Percentiles rank a stretch among this genome's conserved stretches.
These are phyloP conservation scores for Acanthornis magna DNA, from an alignment of 2,797 vertebrate species.

Conservation along the genomic window DNA sequence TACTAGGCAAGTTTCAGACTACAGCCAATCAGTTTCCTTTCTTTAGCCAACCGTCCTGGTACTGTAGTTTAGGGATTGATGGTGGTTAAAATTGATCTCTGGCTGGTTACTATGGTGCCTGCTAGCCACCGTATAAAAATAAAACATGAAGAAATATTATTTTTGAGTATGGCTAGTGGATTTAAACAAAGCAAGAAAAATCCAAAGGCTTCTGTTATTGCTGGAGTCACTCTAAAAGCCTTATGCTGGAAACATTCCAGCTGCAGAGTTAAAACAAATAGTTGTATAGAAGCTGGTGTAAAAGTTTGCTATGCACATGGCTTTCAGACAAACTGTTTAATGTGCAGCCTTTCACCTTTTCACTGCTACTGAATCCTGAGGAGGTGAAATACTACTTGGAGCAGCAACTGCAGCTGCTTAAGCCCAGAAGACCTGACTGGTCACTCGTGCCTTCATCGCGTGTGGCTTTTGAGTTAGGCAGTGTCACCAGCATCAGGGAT, in stretches of 20 bases:
- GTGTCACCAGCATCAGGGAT: conserved; percentile 73
- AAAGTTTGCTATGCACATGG: conserved; percentile 69
- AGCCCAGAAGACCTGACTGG: conserved; percentile 69
- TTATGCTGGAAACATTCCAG: conserved; percentile 78
- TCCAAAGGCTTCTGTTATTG: conserved; percentile 75
- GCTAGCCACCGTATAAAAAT: conserved; percentile 81
- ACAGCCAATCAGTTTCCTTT: conserved; percentile 82
- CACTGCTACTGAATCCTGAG: conserved; percentile 68
- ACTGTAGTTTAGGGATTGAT: conserved; percentile 83
- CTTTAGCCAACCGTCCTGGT: conserved; percentile 82
- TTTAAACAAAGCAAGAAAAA: conserved; percentile 75
- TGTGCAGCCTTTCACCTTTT: conserved; percentile 77
- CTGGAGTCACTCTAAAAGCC: conserved; percentile 82
- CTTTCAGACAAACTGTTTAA: conserved; percentile 71
- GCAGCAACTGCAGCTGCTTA: conserved; percentile 55
- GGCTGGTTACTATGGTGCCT: conserved; percentile 83
- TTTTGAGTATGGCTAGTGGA: conserved; percentile 84
- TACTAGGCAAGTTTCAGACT: conserved; percentile 84
- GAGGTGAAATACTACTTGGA: conserved; percentile 63
- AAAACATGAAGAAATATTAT: conserved; percentile 78
- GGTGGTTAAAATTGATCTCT: conserved; percentile 81
- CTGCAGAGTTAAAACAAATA: conserved; percentile 68
- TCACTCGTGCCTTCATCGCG: conserved; percentile 69
- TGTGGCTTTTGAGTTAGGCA: conserved; percentile 73
- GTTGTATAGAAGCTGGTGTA: conserved; percentile 73